phyloP scores from a whole-genome alignment of 1,140 invertebrate species.

The Chelonus insularis region DNA sequence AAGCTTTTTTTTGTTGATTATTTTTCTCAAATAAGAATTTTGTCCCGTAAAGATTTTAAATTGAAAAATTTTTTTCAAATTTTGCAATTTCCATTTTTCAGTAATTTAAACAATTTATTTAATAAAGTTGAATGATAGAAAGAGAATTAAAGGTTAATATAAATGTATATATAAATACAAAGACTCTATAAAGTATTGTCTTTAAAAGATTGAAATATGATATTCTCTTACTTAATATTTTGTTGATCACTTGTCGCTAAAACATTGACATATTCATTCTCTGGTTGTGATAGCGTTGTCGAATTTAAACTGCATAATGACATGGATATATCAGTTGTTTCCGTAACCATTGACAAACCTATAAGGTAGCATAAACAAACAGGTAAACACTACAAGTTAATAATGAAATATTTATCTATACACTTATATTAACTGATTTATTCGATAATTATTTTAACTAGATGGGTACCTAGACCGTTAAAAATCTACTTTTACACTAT shows the following conservation, averaged over 20 bases:
- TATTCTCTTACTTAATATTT: constrained; percentile 44
- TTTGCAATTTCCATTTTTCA: too few relatives aligned
- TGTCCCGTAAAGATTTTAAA: too few relatives aligned
- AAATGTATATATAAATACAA: too few relatives aligned
- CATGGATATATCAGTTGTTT: constrained; percentile 64
- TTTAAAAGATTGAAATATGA: too few relatives aligned
- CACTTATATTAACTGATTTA: too few relatives aligned
- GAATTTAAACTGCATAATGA: constrained; percentile 65
- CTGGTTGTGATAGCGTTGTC: constrained; percentile 56
- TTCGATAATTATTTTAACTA: background rate
- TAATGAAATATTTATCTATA: too few relatives aligned
- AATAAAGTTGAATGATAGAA: too few relatives aligned
- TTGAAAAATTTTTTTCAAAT: too few relatives aligned
- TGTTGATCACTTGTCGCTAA: constrained; percentile 45
- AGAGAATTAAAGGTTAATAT: too few relatives aligned
- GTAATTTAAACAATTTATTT: too few relatives aligned
- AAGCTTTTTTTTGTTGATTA: too few relatives aligned
- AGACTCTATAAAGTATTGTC: background rate
- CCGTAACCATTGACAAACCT: constrained; percentile 61
- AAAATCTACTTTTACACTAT: background rate
- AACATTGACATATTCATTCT: constrained; percentile 61
- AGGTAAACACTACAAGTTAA: background rate
- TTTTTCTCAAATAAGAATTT: too few relatives aligned
- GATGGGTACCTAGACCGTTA: background rate
- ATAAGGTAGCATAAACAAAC: constrained; percentile 34